Evolutionary conservation across 2,797 vertebrate species (phyloP).

Genomic region (Anguilla megastoma): DNA sequence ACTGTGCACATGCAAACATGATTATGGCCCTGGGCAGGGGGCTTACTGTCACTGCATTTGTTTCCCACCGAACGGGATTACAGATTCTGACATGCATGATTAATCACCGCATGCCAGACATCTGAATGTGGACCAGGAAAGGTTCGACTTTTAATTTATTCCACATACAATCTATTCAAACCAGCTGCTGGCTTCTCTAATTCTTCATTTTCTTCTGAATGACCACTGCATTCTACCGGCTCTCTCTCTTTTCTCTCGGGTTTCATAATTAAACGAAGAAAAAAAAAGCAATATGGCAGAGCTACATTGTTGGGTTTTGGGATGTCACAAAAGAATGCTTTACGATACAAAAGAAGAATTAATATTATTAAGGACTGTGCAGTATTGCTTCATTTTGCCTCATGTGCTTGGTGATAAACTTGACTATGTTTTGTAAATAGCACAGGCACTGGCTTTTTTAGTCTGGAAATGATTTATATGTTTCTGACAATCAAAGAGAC

Average conservation of each 20-base stretch:
- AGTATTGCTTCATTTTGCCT: neutral
- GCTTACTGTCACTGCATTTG: slow-evolving; percentile 81
- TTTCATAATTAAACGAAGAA: slow-evolving; percentile 18
- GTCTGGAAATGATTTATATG: slow-evolving; percentile 30
- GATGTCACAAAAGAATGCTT: neutral
- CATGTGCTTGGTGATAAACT: too few relatives aligned
- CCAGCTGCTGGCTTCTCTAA: slow-evolving; percentile 73
- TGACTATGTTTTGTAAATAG: neutral
- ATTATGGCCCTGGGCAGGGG: slow-evolving; percentile 62
- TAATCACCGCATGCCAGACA: slow-evolving; percentile 91
- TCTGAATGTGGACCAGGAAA: slow-evolving; percentile 84
- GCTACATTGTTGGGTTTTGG: neutral
- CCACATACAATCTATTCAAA: slow-evolving; percentile 80
- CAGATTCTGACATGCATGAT: slow-evolving; percentile 94
- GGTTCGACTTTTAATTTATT: slow-evolving; percentile 85
- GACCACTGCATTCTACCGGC: slow-evolving; percentile 28
- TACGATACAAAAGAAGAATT: neutral
- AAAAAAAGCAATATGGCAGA: neutral
- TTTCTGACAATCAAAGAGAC: neutral
- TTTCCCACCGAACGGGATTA: slow-evolving; percentile 92
- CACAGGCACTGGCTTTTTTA: neutral
- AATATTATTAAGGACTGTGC: neutral
- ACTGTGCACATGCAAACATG: slow-evolving; percentile 48
- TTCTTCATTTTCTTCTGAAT: slow-evolving; percentile 34
- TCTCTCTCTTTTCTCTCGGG: slow-evolving; percentile 5